These are phyloP conservation scores for Parotia lawesii DNA, from an alignment of 2,113 vertebrate genomes.

Conservation along the genomic window DNA sequence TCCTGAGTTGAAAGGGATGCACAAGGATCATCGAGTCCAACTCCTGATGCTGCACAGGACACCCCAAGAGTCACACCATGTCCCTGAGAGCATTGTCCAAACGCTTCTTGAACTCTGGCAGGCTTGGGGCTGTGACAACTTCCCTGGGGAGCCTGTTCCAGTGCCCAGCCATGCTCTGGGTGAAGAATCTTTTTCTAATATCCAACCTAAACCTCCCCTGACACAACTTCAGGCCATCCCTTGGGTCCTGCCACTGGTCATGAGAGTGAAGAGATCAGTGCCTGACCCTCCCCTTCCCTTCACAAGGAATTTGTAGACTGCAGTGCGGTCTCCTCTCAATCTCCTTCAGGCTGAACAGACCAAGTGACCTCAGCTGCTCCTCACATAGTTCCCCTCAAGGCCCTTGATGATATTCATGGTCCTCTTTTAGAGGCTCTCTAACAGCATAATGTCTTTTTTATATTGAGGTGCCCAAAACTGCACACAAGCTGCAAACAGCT, in stretches of 20 bases:
- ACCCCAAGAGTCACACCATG: not conserved
- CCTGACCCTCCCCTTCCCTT: not conserved
- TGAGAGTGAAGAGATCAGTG: not conserved
- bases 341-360: not conserved
- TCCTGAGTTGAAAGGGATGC: not conserved
- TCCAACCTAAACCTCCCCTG: not conserved
- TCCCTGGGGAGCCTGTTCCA: not conserved
- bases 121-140: not conserved
- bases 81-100: not conserved
- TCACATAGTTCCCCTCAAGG: not conserved
- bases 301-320: not conserved
- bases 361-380: not conserved
- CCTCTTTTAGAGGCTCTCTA: not conserved
- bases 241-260: not conserved
- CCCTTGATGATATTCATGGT: not conserved
- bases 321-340: not conserved
- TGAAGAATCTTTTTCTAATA: not conserved
- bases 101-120: not conserved
- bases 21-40: rapidly evolving
- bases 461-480: not conserved
- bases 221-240: not conserved
- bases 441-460: not conserved
- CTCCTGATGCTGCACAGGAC: not conserved
- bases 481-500: not conserved
- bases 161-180: not conserved